Evolutionary conservation across 2,797 vertebrate genomes (phyloP).

Genomic region (Myiothlypis coronata): DNA sequence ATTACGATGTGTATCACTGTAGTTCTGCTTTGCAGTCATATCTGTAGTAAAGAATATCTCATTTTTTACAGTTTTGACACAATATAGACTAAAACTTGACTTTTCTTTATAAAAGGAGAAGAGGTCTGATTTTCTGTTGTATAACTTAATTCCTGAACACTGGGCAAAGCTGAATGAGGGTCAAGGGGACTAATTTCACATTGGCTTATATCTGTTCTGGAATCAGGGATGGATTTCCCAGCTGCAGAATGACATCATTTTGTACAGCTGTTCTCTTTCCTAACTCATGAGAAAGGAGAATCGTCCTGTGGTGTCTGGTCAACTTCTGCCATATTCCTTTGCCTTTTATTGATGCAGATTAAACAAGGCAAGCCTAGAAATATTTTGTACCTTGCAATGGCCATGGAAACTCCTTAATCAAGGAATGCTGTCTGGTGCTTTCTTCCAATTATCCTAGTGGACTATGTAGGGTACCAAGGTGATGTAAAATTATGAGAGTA

Average conservation of each 20-base stretch:
- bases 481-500: neutral
- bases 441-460: neutral
- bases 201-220: neutral
- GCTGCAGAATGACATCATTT: neutral
- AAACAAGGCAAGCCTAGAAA: neutral
- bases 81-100: neutral
- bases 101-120: neutral
- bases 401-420: neutral
- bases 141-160: neutral
- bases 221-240: neutral
- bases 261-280: neutral
- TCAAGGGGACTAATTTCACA: neutral
- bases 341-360: neutral
- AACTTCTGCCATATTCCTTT: neutral
- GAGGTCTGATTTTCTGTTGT: neutral
- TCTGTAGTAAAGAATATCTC: neutral
- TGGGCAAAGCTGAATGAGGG: neutral
- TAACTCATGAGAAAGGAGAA: neutral
- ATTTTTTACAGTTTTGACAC: neutral
- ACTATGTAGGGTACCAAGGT: accelerated
- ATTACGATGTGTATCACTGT: neutral
- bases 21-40: neutral
- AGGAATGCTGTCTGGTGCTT: neutral
- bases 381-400: neutral
- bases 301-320: neutral